A percentile compares a stretch with the other conserved stretches of the same genome.
Evolutionary conservation across 1,140 invertebrate genomes (phyloP).

Genomic region (Drosophila sulfurigaster): DNA sequence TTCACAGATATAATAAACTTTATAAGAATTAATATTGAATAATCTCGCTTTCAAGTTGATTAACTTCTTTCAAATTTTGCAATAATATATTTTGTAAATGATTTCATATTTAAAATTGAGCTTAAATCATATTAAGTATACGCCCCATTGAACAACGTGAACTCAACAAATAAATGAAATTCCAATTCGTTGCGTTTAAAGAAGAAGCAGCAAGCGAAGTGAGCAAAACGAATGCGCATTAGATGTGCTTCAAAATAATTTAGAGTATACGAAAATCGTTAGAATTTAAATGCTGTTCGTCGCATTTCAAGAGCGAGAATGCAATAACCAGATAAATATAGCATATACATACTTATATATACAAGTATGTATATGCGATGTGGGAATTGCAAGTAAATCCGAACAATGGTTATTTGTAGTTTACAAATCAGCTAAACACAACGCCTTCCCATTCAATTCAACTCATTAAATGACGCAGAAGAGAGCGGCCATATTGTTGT

Average conservation of each 20-base stretch:
- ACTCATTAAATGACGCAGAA: slow-evolving; percentile 20
- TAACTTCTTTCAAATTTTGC: too few relatives aligned
- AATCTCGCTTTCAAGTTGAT: too few relatives aligned
- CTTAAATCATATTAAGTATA: too few relatives aligned
- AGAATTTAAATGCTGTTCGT: not conserved
- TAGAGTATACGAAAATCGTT: slow-evolving; percentile 7
- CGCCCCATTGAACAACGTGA: too few relatives aligned
- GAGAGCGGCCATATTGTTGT: slow-evolving; percentile 3
- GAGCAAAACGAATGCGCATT: too few relatives aligned
- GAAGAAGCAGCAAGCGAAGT: too few relatives aligned
- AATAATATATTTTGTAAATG: too few relatives aligned
- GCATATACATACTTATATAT: not conserved
- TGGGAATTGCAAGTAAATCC: slow-evolving; percentile 27
- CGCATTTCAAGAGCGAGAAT: not conserved
- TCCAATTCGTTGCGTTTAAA: too few relatives aligned
- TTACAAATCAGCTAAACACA: slow-evolving; percentile 24
- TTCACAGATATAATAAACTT: too few relatives aligned
- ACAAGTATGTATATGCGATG: not conserved
- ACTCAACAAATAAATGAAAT: too few relatives aligned
- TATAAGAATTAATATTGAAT: too few relatives aligned
- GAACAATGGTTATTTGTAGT: slow-evolving; percentile 24
- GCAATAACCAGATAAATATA: not conserved
- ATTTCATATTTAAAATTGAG: too few relatives aligned
- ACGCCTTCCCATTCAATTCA: slow-evolving; percentile 28
- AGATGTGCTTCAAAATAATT: not conserved